Evolutionary conservation across 2,888 invertebrate species (phyloP).

Genomic region (Scaptomyza parva): DNA sequence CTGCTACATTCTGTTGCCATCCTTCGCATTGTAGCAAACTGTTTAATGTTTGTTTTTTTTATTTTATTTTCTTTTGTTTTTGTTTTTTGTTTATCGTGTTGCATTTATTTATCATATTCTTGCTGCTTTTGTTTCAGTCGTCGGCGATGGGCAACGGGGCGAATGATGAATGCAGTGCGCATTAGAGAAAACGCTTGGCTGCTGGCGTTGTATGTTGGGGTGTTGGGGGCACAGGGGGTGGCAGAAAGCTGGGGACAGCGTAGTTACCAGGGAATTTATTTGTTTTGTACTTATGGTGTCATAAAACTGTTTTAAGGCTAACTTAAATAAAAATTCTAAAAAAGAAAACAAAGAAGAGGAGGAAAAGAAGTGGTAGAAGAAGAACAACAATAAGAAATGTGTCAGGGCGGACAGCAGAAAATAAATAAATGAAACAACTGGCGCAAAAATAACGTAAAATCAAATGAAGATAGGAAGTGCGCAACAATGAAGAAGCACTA

Average conservation of each 20-base stretch:
- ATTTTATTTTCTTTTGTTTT: slow-evolving; percentile 11
- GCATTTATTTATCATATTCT: slow-evolving; percentile 74
- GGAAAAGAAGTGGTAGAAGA: neutral
- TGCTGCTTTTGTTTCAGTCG: slow-evolving; percentile 56
- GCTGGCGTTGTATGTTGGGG: neutral
- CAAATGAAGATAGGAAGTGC: slow-evolving; percentile 56
- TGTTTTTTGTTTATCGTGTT: slow-evolving; percentile 33
- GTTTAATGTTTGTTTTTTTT: slow-evolving; percentile 25
- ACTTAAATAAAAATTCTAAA: slow-evolving; percentile 63
- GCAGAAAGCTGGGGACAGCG: slow-evolving; percentile 6
- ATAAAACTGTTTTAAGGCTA: slow-evolving; percentile 78
- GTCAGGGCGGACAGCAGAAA: slow-evolving; percentile 41
- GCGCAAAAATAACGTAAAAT: slow-evolving; percentile 47
- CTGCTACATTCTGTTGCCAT: slow-evolving; percentile 54
- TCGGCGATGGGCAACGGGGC: slow-evolving; percentile 65
- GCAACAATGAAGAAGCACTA: slow-evolving; percentile 44
- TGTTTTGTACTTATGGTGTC: slow-evolving; percentile 77
- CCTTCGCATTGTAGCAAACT: slow-evolving; percentile 46
- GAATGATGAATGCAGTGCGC: slow-evolving; percentile 75
- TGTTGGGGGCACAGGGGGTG: neutral
- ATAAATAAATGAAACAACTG: slow-evolving; percentile 26
- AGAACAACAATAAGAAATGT: slow-evolving; percentile 9
- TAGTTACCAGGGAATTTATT: slow-evolving; percentile 67
- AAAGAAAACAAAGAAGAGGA: slow-evolving; percentile 6
- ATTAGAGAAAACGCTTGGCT: slow-evolving; percentile 58